A percentile compares a stretch with the other conserved stretches of the same genome.
These are phyloP conservation scores for Cerastis leucographa DNA, from an alignment of 2,888 invertebrate species.

Conservation along the genomic window DNA sequence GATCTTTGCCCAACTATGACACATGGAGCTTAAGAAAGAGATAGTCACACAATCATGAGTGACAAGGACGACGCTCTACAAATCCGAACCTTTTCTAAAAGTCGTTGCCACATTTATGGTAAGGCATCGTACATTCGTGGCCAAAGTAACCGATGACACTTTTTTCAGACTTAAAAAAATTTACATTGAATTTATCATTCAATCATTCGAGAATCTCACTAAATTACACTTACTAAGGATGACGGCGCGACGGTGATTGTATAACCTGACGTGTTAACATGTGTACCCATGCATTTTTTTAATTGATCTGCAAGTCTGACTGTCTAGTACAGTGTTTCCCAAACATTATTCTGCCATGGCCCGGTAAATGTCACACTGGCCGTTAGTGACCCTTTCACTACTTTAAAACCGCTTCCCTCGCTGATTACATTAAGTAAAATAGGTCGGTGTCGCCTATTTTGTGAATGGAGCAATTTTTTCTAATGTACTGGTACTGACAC, in stretches of 20 bases:
- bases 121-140: not conserved
- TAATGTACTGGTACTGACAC: too few species aligned
- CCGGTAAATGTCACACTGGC: too few species aligned
- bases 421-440: too few species aligned
- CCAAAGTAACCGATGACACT: slow-evolving; percentile 37
- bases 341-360: too few species aligned
- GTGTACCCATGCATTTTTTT: not conserved
- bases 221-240: slow-evolving; percentile 20
- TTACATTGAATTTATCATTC: slow-evolving; percentile 11
- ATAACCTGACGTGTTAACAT: too few species aligned
- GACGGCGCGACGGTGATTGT: too few species aligned
- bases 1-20: not conserved
- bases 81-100: not conserved
- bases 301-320: not conserved
- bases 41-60: not conserved
- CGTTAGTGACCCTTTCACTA: too few species aligned
- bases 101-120: not conserved
- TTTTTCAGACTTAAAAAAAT: slow-evolving; percentile 41
- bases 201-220: slow-evolving; percentile 26
- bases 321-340: too few species aligned
- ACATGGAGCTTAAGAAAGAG: not conserved
- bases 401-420: too few species aligned
- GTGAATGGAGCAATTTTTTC: too few species aligned
- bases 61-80: not conserved
- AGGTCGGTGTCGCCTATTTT: too few species aligned